These are phyloP conservation scores for Ametastegia equiseti DNA, from an alignment of 2,888 invertebrate genomes.

Conservation along the genomic window DNA sequence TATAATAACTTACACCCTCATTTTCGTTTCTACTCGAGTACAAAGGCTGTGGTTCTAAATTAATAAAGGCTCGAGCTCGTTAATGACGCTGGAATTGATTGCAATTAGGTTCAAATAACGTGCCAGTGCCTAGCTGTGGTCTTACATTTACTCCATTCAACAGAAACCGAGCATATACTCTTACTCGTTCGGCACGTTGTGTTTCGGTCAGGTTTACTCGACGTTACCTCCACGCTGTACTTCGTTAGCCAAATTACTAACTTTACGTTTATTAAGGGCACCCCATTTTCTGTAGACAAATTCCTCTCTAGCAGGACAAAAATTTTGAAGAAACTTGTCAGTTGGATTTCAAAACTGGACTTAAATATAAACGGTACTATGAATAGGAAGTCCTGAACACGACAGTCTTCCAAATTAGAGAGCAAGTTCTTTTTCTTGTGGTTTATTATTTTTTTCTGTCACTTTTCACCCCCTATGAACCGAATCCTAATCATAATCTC, in stretches of 20 bases:
- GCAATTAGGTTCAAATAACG: constrained; percentile 63
- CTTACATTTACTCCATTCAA: neutral
- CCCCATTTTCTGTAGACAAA: neutral
- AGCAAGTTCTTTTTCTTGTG: neutral
- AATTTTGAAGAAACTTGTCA: no score
- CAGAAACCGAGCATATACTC: neutral
- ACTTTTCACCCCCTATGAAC: neutral
- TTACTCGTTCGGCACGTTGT: neutral
- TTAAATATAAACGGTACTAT: neutral
- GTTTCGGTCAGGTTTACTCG: constrained; percentile 22
- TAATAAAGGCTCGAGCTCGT: constrained; percentile 51
- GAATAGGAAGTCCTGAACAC: neutral
- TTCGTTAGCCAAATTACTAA: constrained; percentile 47
- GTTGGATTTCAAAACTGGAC: no score
- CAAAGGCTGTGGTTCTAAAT: constrained; percentile 46
- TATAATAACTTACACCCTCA: constrained; percentile 15
- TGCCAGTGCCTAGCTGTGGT: neutral
- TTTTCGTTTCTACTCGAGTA: constrained; percentile 3
- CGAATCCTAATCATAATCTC: neutral
- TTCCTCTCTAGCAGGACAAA: neutral
- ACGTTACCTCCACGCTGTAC: neutral
- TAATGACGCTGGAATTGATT: constrained; percentile 65
- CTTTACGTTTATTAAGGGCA: neutral
- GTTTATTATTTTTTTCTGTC: neutral
- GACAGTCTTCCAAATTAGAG: neutral